Evolutionary conservation across 2,113 vertebrate genomes (phyloP), one percentile per base, ranked within the genome.

Genomic region (Copsychus sechellarum): DNA sequence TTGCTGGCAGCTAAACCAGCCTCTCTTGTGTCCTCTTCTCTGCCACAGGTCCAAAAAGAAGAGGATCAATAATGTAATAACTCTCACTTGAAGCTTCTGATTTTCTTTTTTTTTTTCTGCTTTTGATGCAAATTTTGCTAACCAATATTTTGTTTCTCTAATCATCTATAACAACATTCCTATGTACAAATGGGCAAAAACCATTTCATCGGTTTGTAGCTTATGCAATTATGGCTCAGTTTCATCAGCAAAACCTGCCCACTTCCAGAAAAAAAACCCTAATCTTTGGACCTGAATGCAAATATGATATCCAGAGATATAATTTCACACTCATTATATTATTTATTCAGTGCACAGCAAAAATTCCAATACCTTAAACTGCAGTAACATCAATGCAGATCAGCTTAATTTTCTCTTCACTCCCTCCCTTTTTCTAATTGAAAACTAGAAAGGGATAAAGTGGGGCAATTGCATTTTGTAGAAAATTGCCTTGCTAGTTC

Each of bases 401-500:
- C 70, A 31, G 23, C 14, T 71, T 65, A 61, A 74, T 88, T 90
- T 96, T 93, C 53, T 79, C 15, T 80, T 87, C 0, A 0, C 3
- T 62, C 9, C 43, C 48, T 38, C 17, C 12, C 20, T 18, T 58
- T 77, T 51, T 58, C 33, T 19, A n/a, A 31, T 26, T 86, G 67
- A 89, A 92, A 73, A 43, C 24, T 66, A 24, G 40, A 61, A 79
- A 69, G 18, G 34, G 36, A 90, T 70, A 53, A 95, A 92, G 50
- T 42, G 40, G 50, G 36, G 22, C 28, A 87, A 47, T 84, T 84
- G 33, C 21, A 38, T 79, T 93, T 88, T 92, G 54, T 57, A 85
- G 48, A 69, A 70, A 81, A 89, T 96, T 78, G 76, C 45, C 20
- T 77, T 26, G 76, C 60, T 94, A 60, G 81, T 81, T 73, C 81